Percentiles rank a stretch among this genome's conserved stretches.
phyloP scores from a whole-genome alignment of 2,797 vertebrate species.

The Philypnodon macrostomus region DNA sequence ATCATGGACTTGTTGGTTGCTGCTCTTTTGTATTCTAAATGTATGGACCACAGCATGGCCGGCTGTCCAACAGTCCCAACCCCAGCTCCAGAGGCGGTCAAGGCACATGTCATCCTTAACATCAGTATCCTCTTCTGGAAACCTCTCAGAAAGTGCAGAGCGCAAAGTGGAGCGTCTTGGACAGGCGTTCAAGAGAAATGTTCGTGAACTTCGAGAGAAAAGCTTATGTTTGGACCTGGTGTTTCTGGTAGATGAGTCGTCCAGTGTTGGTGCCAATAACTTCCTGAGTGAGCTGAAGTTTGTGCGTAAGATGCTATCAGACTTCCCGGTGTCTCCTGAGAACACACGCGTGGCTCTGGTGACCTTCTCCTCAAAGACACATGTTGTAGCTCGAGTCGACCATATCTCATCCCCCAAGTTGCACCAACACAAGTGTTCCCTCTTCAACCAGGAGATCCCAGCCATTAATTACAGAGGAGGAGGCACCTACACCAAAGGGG shows the following conservation, averaged over 20 bases:
- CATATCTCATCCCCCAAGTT: slow-evolving; percentile 88
- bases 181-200: slow-evolving; percentile 86
- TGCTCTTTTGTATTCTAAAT: slow-evolving; percentile 57
- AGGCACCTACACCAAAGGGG: slow-evolving; percentile 95
- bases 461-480: slow-evolving; percentile 93
- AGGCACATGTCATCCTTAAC: slow-evolving; percentile 47
- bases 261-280: slow-evolving; percentile 90
- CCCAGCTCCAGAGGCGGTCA: slow-evolving; percentile 40
- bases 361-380: slow-evolving; percentile 93
- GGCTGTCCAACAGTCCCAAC: slow-evolving; percentile 40
- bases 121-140: slow-evolving; percentile 35
- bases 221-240: slow-evolving; percentile 88
- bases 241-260: slow-evolving; percentile 97
- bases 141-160: slow-evolving; percentile 78
- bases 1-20: slow-evolving; percentile 56
- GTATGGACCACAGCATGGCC: slow-evolving; percentile 53
- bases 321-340: slow-evolving; percentile 91
- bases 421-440: slow-evolving; percentile 94
- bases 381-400: slow-evolving; percentile 92
- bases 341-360: slow-evolving; percentile 92
- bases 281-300: slow-evolving; percentile 93
- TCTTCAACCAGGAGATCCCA: slow-evolving; percentile 92
- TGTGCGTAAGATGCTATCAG: slow-evolving; percentile 93
- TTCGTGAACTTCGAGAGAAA: slow-evolving; percentile 86
- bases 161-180: slow-evolving; percentile 90